These are phyloP conservation scores for Leptocoma aspasia DNA, from an alignment of 2,113 vertebrate genomes.

Conservation along the genomic window DNA sequence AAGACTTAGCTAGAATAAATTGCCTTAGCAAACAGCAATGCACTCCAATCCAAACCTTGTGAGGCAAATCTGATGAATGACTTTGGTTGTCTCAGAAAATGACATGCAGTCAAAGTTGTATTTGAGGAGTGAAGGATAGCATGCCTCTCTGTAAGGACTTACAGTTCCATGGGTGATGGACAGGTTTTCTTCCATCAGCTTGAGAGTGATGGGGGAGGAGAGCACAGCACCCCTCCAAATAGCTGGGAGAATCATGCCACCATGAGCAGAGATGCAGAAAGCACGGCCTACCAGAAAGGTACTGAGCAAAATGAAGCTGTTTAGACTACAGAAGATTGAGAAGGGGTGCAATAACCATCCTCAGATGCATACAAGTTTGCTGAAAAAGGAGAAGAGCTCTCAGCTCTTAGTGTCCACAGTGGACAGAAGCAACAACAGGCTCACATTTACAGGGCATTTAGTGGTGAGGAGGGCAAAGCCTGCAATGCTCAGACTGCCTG, in stretches of 20 bases:
- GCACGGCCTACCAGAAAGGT: background rate
- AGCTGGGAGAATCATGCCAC: background rate
- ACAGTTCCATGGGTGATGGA: background rate
- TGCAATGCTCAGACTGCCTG: background rate
- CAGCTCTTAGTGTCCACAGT: background rate
- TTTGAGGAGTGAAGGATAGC: slow-evolving; percentile 20
- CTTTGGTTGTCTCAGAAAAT: slow-evolving; percentile 19
- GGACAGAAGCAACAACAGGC: background rate
- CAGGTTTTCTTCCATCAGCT: slow-evolving; percentile 15
- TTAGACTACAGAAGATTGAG: background rate
- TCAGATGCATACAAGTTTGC: background rate
- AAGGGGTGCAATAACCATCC: accelerated
- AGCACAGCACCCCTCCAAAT: background rate
- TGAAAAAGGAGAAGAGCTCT: background rate
- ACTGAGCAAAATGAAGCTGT: background rate
- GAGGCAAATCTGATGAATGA: slow-evolving; percentile 20
- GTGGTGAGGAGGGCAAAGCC: background rate
- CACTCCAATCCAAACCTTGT: background rate
- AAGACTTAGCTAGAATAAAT: slow-evolving; percentile 38
- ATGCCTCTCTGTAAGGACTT: background rate
- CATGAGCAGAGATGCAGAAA: background rate
- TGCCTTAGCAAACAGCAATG: background rate
- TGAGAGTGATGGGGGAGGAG: background rate
- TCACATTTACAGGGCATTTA: background rate
- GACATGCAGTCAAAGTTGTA: background rate